These are phyloP conservation scores for Acrobeloides nanus DNA, from an alignment of 2,888 invertebrate species.

Conservation along the genomic window DNA sequence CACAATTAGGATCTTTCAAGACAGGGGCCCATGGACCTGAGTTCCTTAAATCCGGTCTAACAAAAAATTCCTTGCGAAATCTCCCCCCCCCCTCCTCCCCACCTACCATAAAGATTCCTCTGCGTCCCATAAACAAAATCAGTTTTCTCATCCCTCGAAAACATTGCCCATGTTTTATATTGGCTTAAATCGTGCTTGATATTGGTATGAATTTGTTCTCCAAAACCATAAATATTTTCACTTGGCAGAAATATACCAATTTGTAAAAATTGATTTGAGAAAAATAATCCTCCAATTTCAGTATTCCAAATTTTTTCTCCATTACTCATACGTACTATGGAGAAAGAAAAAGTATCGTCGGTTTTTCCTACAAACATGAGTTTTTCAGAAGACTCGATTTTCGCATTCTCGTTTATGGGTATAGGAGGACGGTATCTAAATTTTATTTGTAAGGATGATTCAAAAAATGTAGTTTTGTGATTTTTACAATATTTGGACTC, in stretches of 20 bases:
- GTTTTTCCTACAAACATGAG: slow-evolving; percentile 12
- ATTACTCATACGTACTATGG: slow-evolving; percentile 24
- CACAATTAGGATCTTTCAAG: too few species aligned
- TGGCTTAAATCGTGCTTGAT: slow-evolving; percentile 43
- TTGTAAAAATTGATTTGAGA: slow-evolving; percentile 48
- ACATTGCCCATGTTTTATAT: slow-evolving; percentile 50
- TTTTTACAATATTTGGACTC: not conserved
- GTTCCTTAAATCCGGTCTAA: too few species aligned
- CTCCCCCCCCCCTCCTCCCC: too few species aligned
- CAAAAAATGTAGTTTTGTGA: too few species aligned
- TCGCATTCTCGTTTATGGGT: slow-evolving; percentile 21
- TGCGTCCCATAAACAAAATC: slow-evolving; percentile 29
- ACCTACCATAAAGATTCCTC: slow-evolving; percentile 42
- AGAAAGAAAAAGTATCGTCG: slow-evolving; percentile 32
- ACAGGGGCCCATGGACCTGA: too few species aligned
- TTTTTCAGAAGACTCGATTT: slow-evolving; percentile 19
- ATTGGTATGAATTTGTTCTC: slow-evolving; percentile 34
- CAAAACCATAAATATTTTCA: too few species aligned
- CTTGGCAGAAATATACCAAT: slow-evolving; percentile 47
- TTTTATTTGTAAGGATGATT: not conserved
- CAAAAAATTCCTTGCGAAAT: too few species aligned
- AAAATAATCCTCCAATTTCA: slow-evolving; percentile 48
- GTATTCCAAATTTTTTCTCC: slow-evolving; percentile 41
- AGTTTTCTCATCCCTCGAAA: slow-evolving; percentile 44
- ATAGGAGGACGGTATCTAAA: slow-evolving; percentile 38